phyloP scores from a whole-genome alignment of 2,113 vertebrate species.

The Recurvirostra avosetta region DNA sequence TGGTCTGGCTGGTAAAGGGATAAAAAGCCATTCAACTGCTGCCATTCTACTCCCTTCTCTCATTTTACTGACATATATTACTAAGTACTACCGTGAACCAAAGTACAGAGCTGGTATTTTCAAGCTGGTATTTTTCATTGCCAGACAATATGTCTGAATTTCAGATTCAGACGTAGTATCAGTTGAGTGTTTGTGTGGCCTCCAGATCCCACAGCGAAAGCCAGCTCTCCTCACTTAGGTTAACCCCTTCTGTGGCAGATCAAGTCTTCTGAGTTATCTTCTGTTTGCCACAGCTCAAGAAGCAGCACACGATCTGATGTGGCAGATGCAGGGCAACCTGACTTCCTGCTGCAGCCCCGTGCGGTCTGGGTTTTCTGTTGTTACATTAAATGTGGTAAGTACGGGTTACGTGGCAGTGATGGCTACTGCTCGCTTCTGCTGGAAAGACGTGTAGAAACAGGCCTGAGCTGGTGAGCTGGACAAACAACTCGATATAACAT shows the following conservation, averaged over 20 bases:
- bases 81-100: accelerated
- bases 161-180: not conserved
- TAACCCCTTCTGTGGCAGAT: not conserved
- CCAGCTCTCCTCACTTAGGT: too few species aligned
- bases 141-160: too few species aligned
- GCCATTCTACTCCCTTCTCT: not conserved
- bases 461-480: not conserved
- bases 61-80: not conserved
- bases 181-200: not conserved
- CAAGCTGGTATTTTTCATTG: not conserved
- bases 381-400: not conserved
- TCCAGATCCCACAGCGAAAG: not conserved
- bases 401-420: not conserved
- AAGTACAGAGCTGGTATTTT: not conserved
- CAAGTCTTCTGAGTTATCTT: too few species aligned
- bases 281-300: not conserved
- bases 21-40: not conserved
- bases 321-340: too few species aligned
- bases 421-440: not conserved
- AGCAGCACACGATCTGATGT: accelerated
- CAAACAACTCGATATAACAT: too few species aligned
- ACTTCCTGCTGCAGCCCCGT: too few species aligned
- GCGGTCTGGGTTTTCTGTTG: not conserved
- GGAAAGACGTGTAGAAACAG: not conserved
- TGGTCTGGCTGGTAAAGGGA: not conserved